phyloP scores from a whole-genome alignment of 2,888 invertebrate genomes.

The Cartodere bifasciata region DNA sequence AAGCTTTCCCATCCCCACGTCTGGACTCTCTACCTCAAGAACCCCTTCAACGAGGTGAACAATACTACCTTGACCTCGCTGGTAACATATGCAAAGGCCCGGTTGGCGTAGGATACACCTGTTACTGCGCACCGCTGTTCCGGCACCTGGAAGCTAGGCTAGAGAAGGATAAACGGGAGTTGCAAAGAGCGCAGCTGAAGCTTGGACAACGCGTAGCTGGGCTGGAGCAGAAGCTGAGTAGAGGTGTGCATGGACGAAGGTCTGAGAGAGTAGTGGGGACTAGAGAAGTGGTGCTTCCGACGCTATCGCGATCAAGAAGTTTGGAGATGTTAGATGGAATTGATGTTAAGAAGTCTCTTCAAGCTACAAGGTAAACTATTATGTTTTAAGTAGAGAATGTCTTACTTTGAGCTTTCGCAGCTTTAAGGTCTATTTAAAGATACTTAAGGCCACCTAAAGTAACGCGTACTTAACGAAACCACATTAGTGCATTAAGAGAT shows the following conservation, averaged over 20 bases:
- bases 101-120: conserved; percentile 84
- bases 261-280: conserved; percentile 41
- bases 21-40: conserved; percentile 76
- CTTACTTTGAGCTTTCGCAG: too few species aligned
- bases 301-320: conserved; percentile 55
- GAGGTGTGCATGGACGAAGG: conserved; percentile 49
- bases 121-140: conserved; percentile 87
- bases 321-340: conserved; percentile 50
- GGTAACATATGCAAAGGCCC: conserved; percentile 93
- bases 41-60: conserved; percentile 76
- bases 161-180: conserved; percentile 65
- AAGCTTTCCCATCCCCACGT: conserved; percentile 74
- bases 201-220: conserved; percentile 72
- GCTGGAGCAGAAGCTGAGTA: conserved; percentile 55
- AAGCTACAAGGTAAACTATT: conserved; percentile 30
- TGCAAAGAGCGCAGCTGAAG: conserved; percentile 67
- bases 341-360: conserved; percentile 22
- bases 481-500: too few species aligned
- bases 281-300: conserved; percentile 41
- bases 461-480: too few species aligned
- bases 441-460: too few species aligned
- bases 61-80: conserved; percentile 87
- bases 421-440: too few species aligned
- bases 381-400: too few species aligned
- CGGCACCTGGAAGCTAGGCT: conserved; percentile 75